phyloP scores from a whole-genome alignment of 2,888 invertebrate genomes.

The Tenthredo amoena region DNA sequence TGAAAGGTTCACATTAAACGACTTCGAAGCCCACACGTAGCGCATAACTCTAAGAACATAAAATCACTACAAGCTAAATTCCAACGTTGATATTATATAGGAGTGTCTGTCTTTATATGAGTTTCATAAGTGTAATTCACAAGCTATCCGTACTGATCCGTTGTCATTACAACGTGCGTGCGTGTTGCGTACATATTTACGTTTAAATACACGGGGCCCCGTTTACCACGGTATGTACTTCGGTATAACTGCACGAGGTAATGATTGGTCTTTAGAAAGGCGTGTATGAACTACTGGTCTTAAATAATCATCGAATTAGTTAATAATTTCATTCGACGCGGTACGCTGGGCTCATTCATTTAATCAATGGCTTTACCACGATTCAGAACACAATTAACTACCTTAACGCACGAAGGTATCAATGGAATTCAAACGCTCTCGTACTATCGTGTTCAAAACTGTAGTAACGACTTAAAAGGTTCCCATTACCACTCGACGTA shows the following conservation, averaged over 20 bases:
- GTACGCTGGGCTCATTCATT: constrained; percentile 55
- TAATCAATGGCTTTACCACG: constrained; percentile 45
- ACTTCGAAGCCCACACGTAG: constrained; percentile 47
- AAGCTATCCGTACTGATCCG: background rate
- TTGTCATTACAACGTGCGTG: constrained; percentile 37
- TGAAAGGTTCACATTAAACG: constrained; percentile 28
- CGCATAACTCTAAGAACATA: constrained; percentile 36
- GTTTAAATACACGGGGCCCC: background rate
- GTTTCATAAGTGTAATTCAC: constrained; percentile 46
- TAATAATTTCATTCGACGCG: constrained; percentile 59
- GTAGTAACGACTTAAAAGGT: constrained; percentile 11
- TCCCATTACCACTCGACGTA: background rate
- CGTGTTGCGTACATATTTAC: constrained; percentile 42
- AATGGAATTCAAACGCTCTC: constrained; percentile 26
- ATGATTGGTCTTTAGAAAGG: constrained; percentile 54
- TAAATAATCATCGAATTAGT: constrained; percentile 69
- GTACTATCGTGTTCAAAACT: background rate
- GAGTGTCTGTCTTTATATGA: constrained; percentile 40
- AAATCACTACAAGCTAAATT: constrained; percentile 25
- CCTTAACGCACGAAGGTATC: constrained; percentile 43
- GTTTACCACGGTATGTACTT: constrained; percentile 20
- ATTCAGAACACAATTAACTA: constrained; percentile 40
- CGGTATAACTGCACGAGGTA: constrained; percentile 42
- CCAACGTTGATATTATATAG: constrained; percentile 14
- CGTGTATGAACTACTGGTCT: constrained; percentile 66